Evolutionary conservation across 2,888 invertebrate genomes (phyloP), one percentile per base, ranked within the genome.

Genomic region (Cyrtodaria siliqua): DNA sequence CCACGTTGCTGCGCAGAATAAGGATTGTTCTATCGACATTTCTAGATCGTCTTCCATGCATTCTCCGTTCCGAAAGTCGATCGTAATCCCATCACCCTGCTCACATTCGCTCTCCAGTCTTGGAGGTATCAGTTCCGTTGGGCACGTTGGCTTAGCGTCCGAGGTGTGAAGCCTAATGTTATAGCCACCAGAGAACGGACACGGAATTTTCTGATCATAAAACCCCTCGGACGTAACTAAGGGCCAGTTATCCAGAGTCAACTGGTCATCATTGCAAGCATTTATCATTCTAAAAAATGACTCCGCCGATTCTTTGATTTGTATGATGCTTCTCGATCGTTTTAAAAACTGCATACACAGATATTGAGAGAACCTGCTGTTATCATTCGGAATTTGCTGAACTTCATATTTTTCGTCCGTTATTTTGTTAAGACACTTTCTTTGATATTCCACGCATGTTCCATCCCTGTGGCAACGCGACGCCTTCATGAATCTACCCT

Each of bases 51-150:
- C 66, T 2, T 85, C 84, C 14, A 84, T 62, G 60, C 90, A 90
- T 3, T 81, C 73, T 2, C 73, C 61, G 8, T 78, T 64, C 50
- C 87, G 85, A 71, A 90, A 88, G 55, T 89, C 81, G 40, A 90
- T 84, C 3, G 82, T 79, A 27, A 90, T 85, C 6, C 90, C 89
- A 59, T 89, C 88, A 18, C 86, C 87, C 47, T 73, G 61, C 57
- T 89, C 88, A 66, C 90, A 90, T 57, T 89, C 89, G 63, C 89
- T 90, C 72, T 89, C 90, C 26, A 90, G 73, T 62, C 90, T 73
- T 57, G 84, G 80, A n/a, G 77, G 78, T 18, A 83, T 73, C 0
- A 84, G 60, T 49, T 80, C 72, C 14, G 49, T 52, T 9, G 71
- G 67, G 62, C 86, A 84, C n/a, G 74, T 73, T 12, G 72, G 72